Evolutionary conservation across 2,113 vertebrate genomes (phyloP), one percentile per base, ranked within the genome.

Genomic region (Ceyx melanurus): DNA sequence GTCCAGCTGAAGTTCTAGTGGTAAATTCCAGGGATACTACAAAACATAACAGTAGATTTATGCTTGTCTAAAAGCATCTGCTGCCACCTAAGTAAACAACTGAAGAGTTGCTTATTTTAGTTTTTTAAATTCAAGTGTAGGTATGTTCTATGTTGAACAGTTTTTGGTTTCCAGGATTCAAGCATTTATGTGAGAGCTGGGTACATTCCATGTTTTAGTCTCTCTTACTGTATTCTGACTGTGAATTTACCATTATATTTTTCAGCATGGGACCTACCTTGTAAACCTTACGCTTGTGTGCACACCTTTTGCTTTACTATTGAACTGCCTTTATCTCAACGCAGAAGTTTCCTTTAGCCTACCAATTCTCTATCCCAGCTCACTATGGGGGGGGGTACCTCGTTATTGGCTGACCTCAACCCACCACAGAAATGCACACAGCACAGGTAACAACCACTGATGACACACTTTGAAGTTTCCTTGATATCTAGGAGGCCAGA

Each of bases 281-380:
- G 5, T 45, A 70, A 78, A 33, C 9, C 9, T 50, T 23, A 13
- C 70, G 19, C 14, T 74, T 46, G 10, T 11, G 5, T 25, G 22
- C 25, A 26, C 7, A 25, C 13, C 22, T 86, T 93, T 42, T 76
- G 10, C 25, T 79, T 82, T 37, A 66, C 2, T 43, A 4, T 37
- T 71, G 26, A 56, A n/a, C 31, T 83, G 25, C 8, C 33, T 70
- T 70, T 67, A n/a, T 46, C 28, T 75, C 42, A 54, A 4, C 26
- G 3, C 15, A 58, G 14, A 43, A 81, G 21, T 58, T 61, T 68
- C 19, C 33, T 72, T 67, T 64, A 18, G 20, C 4, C 4, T 84
- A 15, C 6, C 0, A 0, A 12, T 61, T 65, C 15, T 66, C 65
- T 62, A 9, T 48, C 13, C 20, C 10, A 42, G 62, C 6, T 9